phyloP scores from a whole-genome alignment of 2,797 vertebrate species.

The Crocidura indochinensis region DNA sequence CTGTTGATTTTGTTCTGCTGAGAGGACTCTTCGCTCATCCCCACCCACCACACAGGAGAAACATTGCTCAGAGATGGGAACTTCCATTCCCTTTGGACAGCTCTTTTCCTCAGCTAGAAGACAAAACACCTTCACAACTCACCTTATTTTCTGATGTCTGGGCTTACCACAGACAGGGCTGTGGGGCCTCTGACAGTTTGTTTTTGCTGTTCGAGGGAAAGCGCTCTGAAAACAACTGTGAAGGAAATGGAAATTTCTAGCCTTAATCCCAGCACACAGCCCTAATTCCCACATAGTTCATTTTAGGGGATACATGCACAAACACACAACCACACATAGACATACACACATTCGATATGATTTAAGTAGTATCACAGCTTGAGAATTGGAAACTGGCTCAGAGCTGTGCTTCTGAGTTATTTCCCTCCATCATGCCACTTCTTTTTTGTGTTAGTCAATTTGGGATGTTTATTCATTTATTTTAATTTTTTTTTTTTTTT shows the following conservation, averaged over 20 bases:
- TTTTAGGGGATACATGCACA: background rate
- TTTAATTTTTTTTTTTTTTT: no score
- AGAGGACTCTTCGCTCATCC: background rate
- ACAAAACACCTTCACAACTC: slow-evolving; percentile 72
- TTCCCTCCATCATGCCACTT: background rate
- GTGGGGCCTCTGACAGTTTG: slow-evolving; percentile 64
- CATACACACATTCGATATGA: background rate
- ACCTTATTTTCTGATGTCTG: slow-evolving; percentile 69
- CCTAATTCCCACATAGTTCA: background rate
- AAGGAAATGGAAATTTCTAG: slow-evolving; percentile 76
- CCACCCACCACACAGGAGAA: background rate
- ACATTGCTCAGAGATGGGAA: slow-evolving; percentile 45
- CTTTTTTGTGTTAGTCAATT: background rate
- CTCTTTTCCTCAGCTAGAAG: slow-evolving; percentile 55
- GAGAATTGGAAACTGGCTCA: slow-evolving; percentile 15
- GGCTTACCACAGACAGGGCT: slow-evolving; percentile 34
- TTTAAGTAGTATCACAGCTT: background rate
- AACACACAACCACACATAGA: rapidly evolving
- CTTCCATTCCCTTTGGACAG: slow-evolving; percentile 74
- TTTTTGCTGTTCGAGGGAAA: slow-evolving; percentile 70
- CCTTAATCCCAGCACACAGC: background rate
- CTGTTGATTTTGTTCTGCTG: no score
- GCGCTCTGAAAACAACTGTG: slow-evolving; percentile 61
- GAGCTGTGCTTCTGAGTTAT: background rate
- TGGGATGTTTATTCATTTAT: no score